Evolutionary conservation across 2,113 vertebrate genomes (phyloP).

Genomic region (Phalacrocorax pelagicus): DNA sequence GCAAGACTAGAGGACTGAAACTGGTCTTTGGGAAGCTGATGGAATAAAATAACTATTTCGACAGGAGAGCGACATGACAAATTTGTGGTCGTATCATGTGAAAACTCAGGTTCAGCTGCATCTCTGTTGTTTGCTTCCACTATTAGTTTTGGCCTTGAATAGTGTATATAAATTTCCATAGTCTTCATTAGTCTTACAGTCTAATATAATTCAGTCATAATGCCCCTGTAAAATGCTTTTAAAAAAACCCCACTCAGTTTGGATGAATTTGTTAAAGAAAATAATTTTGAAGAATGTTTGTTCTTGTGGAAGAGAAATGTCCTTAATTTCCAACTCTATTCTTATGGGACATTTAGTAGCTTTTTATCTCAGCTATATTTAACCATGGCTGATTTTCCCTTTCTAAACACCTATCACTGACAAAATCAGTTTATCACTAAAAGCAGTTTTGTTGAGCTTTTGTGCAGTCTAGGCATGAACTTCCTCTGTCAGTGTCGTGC

Average conservation of each 20-base stretch:
- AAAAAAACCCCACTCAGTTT: neutral
- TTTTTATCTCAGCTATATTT: neutral
- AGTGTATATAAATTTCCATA: neutral
- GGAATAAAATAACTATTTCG: neutral
- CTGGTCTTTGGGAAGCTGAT: neutral
- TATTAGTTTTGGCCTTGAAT: neutral
- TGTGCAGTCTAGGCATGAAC: neutral
- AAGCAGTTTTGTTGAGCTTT: neutral
- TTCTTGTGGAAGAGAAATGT: neutral
- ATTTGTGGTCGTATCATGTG: neutral
- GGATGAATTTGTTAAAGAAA: neutral
- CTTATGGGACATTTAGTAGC: neutral
- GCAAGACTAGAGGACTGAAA: neutral
- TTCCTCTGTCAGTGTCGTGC: neutral
- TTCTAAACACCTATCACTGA: neutral
- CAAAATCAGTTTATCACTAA: neutral
- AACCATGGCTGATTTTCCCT: neutral
- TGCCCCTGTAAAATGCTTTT: neutral
- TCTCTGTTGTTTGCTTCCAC: neutral
- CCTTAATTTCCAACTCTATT: neutral
- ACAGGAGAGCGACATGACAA: neutral
- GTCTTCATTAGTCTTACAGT: neutral
- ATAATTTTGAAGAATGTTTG: neutral
- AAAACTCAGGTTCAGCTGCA: neutral
- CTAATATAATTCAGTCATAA: neutral